Base-by-base conservation (phyloP, 2,113 vertebrate species). In the Hydrolagus affinis region DNA sequence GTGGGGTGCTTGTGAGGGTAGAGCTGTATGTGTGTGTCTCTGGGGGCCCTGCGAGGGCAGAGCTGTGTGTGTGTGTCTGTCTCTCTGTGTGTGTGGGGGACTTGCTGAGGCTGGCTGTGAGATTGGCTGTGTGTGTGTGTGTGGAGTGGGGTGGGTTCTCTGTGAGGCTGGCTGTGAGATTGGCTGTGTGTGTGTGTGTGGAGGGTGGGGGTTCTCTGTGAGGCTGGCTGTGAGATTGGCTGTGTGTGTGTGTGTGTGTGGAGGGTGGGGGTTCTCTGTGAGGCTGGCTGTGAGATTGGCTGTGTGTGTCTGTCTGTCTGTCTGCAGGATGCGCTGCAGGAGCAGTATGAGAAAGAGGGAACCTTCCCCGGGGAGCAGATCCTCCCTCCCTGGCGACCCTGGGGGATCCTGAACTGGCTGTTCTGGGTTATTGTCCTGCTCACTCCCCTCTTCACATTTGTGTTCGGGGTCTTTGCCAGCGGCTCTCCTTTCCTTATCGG, bases 401-500 rank as follows among this genome's bases (percentile, higher is more conserved):
- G 98, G 98, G 96, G 97, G 0, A 93, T 99, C 86, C 92, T 99
- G 28, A 99, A 99, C 89, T 99, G 98, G 89, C 89, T 99, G 80
- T 97, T 94, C 91, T 99, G 98, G 98, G 97, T 97, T 88, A 96
- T 95, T 0, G 68, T 98, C 60, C 94, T 99, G 71, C 96, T 99
- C 9, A 98, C 97, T 0, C 97, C 97, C 7, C 96, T 99, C 70
- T 96, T 98, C 91, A 96, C 94, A 9, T 98, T 98, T 77, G 96
- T 94, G 78, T 93, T 94, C 66, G 97, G 96, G 11, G 95, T 99
- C 89, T 96, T 93, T 15, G 94, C 97, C 90, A 99, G 97, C 10
- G 98, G 98, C 85, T 99, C 98, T 7, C 97, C 96, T 0, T 93
- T 98, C 30, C 95, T 97, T 87, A 99, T 99, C 90, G 93, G 98